These are phyloP conservation scores for Therioaphis trifolii DNA, from an alignment of 2,888 invertebrate species.

Conservation along the genomic window DNA sequence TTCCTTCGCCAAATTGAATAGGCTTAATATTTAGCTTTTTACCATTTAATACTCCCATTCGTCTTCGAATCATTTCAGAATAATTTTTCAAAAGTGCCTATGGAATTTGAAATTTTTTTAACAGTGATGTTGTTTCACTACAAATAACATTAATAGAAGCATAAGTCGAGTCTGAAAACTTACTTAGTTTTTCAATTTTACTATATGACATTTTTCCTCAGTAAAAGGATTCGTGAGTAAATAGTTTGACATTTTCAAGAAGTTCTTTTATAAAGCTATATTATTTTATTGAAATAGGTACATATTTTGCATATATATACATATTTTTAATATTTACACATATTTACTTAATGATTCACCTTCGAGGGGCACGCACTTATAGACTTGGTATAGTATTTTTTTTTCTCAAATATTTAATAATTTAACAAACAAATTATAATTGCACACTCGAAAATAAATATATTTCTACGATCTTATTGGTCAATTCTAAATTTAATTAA, in stretches of 20 bases:
- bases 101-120: not conserved
- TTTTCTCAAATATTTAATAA: too few relatives aligned
- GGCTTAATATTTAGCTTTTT: slow-evolving; percentile 34
- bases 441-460: too few relatives aligned
- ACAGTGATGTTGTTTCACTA: not conserved
- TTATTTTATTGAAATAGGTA: too few relatives aligned
- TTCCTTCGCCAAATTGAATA: slow-evolving; percentile 34
- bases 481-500: too few relatives aligned
- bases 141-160: too few relatives aligned
- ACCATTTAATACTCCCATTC: slow-evolving; percentile 53
- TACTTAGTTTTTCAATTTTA: not conserved
- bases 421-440: too few relatives aligned
- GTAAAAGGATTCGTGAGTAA: not conserved
- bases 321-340: too few relatives aligned
- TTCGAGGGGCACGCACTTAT: too few relatives aligned
- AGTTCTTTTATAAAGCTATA: not conserved
- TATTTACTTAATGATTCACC: too few relatives aligned
- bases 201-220: not conserved
- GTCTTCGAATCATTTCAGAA: slow-evolving; percentile 38
- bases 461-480: too few relatives aligned
- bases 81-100: not conserved
- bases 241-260: slow-evolving; percentile 32
- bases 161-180: not conserved
- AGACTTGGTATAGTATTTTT: too few relatives aligned
- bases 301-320: too few relatives aligned